Evolutionary conservation across 2,113 vertebrate genomes (phyloP).

Genomic region (Toxotes chatareus): DNA sequence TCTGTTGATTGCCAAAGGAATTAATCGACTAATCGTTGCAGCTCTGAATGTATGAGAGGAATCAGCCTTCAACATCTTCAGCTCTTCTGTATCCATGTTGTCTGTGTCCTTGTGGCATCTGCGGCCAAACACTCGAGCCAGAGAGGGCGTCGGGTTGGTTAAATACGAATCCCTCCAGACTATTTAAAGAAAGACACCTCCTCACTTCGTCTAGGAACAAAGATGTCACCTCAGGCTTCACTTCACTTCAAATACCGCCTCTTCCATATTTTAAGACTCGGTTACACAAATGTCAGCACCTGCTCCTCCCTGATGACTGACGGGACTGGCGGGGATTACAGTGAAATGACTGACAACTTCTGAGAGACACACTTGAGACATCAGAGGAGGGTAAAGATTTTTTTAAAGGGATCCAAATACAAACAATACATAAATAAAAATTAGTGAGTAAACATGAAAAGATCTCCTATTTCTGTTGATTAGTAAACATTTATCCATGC

Average conservation of each 20-base stretch:
- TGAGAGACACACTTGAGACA: constrained; percentile 9
- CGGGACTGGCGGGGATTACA: not conserved
- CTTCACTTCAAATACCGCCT: constrained; percentile 11
- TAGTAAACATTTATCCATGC: no score
- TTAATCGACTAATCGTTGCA: no score
- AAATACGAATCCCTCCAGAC: not conserved
- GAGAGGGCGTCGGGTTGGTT: not conserved
- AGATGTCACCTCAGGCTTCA: not conserved
- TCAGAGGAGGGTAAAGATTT: not conserved
- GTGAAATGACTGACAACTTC: not conserved
- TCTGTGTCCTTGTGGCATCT: not conserved
- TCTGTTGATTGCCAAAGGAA: not conserved
- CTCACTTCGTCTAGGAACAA: constrained; percentile 10
- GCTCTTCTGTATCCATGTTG: not conserved
- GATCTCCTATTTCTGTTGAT: no score
- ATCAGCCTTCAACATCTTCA: not conserved
- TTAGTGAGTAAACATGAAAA: no score
- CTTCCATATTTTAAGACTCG: constrained; percentile 6
- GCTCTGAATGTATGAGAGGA: no score
- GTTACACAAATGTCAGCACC: constrained; percentile 17
- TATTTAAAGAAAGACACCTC: constrained; percentile 25
- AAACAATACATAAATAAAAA: no score
- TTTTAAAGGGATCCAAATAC: not conserved
- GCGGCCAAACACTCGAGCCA: not conserved
- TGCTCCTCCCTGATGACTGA: not conserved